Evolutionary conservation across 2,113 vertebrate genomes (phyloP).

Genomic region (Gobius niger): DNA sequence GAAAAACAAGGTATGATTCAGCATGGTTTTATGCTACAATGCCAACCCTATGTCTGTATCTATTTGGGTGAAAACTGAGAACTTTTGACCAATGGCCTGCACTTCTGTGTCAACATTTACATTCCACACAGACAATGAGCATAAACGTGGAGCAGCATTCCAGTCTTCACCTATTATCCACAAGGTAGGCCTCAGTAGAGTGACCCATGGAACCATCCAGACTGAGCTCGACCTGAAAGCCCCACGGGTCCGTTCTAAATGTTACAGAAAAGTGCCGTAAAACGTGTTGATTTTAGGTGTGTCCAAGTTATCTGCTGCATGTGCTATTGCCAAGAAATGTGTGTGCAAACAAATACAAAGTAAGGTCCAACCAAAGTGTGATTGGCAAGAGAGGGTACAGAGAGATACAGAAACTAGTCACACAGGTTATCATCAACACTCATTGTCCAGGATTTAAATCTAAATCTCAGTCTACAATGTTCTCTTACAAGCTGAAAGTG

Average conservation of each 20-base stretch:
- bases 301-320: neutral
- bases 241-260: neutral
- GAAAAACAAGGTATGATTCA: too few species aligned
- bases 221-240: neutral
- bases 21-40: too few species aligned
- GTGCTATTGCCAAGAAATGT: constrained; percentile 16
- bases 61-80: constrained; percentile 46
- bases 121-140: constrained; percentile 63
- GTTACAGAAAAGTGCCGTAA: constrained; percentile 27
- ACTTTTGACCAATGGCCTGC: constrained; percentile 56
- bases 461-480: neutral
- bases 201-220: constrained; percentile 16
- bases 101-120: constrained; percentile 65
- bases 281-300: constrained; percentile 6
- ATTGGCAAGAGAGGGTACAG: neutral
- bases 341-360: constrained; percentile 48
- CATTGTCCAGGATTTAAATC: neutral
- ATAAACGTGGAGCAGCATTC: constrained; percentile 60
- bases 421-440: constrained; percentile 45
- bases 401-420: constrained; percentile 55
- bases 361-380: constrained; percentile 34
- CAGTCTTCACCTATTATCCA: constrained; percentile 62
- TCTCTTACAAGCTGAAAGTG: neutral
- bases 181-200: constrained; percentile 43
- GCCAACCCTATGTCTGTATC: constrained; percentile 1